These are phyloP conservation scores for Macropis europaea DNA, from an alignment of 2,888 invertebrate species.

Conservation along the genomic window DNA sequence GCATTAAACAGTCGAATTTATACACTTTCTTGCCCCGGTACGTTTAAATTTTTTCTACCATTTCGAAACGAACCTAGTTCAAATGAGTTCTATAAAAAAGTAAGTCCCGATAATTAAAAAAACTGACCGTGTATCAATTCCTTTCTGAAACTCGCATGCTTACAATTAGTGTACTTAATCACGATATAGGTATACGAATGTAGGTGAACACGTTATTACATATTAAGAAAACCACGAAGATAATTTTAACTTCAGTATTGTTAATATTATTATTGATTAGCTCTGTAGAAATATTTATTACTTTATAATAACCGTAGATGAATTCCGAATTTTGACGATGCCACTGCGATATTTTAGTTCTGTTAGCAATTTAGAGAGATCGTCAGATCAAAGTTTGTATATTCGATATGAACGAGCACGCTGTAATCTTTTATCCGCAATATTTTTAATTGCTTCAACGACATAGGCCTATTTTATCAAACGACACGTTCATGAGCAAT, in stretches of 20 bases:
- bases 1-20: constrained; percentile 11
- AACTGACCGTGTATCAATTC: too few species aligned
- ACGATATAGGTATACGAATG: background rate
- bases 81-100: background rate
- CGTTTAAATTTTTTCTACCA: background rate
- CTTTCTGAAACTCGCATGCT: background rate
- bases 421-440: constrained; percentile 12
- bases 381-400: constrained; percentile 4
- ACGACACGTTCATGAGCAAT: background rate
- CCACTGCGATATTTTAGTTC: constrained; percentile 12
- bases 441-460: background rate
- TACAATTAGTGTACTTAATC: background rate
- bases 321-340: too few species aligned
- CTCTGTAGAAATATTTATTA: too few species aligned
- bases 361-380: constrained; percentile 13
- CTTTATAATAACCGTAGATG: too few species aligned
- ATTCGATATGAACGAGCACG: constrained; percentile 1
- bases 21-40: background rate
- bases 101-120: too few species aligned
- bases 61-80: constrained; percentile 1
- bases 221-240: too few species aligned
- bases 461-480: constrained; percentile 24
- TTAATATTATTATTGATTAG: too few species aligned
- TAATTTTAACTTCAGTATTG: too few species aligned
- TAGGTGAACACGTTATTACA: too few species aligned